Base-by-base conservation (phyloP, 2,797 vertebrate species). In the Cirrhinus molitorella region DNA sequence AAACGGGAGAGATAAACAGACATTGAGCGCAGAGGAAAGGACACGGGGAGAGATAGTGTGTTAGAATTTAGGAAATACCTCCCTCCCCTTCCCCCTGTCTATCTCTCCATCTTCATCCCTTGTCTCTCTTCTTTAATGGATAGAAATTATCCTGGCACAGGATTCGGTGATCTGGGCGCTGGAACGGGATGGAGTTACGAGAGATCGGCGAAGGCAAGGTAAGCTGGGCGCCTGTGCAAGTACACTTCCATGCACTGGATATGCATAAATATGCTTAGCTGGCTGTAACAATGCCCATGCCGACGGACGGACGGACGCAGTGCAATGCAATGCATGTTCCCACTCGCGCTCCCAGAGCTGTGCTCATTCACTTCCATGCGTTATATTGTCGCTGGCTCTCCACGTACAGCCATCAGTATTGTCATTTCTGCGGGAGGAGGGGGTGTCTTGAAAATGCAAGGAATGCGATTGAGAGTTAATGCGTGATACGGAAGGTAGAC, bases 171-270 rank as follows among this genome's bases (percentile, higher is more conserved):
- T 86, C 88, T 95, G n/a, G 93, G 94, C 88, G 92, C 94, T 87
- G 95, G 94, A 90, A 89, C 94, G 85, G 95, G 94, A 95, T 95
- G 95, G 95, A 94, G 87, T 90, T 95, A 95, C 94, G 94, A 94
- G 91, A 91, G 94, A 91, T 92, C 94, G 88, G 91, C 91, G 89
- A 95, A 94, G 91, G 93, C 94, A 90, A 95, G 95, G 95, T 95
- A 94, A 92, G 40, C 40, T 43, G 40, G 92, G 43, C 65, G 85
- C 47, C 79, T 66, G 45, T 89, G 88, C 89, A 77, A 40, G 85
- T 83, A 83, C 51, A 81, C 83, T 79, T 83, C 17, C 10, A 31
- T 81, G 63, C 28, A 43, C 19, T 49, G 85, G 85, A 67, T 43
- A 43, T 76, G 87, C 87, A 88, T 34, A 85, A 82, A 86, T 74